These are phyloP conservation scores for Acomys russatus DNA, from an alignment of 2,797 vertebrate species.

Conservation along the genomic window DNA sequence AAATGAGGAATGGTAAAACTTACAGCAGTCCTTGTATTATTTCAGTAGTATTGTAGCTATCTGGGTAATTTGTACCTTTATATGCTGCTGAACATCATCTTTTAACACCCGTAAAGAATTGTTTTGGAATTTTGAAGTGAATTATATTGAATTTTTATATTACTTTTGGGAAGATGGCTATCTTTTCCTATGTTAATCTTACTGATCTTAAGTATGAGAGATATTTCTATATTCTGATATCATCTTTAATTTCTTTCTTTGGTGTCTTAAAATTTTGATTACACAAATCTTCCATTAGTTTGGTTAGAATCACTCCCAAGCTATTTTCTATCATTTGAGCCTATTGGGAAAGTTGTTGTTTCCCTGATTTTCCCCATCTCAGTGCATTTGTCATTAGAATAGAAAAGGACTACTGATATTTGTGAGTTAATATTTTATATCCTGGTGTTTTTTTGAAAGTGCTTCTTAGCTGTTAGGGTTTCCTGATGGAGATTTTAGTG, in stretches of 20 bases:
- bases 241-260: not conserved
- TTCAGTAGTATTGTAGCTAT: not conserved
- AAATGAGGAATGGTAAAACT: not conserved
- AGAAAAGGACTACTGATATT: not conserved
- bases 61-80: fast-evolving
- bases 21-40: not conserved
- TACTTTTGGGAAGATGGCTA: not conserved
- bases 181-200: not conserved
- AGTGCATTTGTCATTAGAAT: not conserved
- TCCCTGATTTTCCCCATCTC: not conserved
- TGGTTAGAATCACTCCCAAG: not conserved
- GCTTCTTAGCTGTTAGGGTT: not conserved
- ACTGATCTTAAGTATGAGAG: not conserved
- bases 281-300: too few species aligned
- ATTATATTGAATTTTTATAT: not conserved
- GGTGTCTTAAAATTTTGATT: not conserved
- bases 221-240: not conserved
- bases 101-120: not conserved
- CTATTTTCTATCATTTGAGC: not conserved
- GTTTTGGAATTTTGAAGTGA: not conserved
- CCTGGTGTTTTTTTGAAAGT: not conserved
- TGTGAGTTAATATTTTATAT: not conserved
- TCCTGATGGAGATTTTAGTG: not conserved
- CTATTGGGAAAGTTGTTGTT: not conserved
- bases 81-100: not conserved